phyloP scores from a whole-genome alignment of 1,140 invertebrate genomes.

The Drosophila funebris region DNA sequence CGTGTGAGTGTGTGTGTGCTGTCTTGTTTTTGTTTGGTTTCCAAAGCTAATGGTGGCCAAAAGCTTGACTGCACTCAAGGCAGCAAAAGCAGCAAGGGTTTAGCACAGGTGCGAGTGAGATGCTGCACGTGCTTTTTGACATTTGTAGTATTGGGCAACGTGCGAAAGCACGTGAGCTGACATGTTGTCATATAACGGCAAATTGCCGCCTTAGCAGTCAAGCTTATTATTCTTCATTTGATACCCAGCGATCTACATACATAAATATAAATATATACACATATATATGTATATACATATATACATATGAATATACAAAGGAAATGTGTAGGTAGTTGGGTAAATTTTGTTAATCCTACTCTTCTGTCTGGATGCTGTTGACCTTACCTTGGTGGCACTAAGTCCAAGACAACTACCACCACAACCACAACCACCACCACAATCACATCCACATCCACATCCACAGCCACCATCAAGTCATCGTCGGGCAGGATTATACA shows the following conservation, averaged over 20 bases:
- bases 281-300: neutral
- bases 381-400: slow-evolving; percentile 29
- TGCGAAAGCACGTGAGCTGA: slow-evolving; percentile 32
- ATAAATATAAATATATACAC: neutral
- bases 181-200: slow-evolving; percentile 4
- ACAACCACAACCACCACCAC: neutral
- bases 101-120: slow-evolving; percentile 42
- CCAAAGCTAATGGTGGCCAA: slow-evolving; percentile 42
- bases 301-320: neutral
- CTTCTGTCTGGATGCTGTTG: slow-evolving; percentile 31
- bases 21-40: slow-evolving; percentile 51
- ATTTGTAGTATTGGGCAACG: slow-evolving; percentile 47
- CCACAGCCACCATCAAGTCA: slow-evolving; percentile 7
- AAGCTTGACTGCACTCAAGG: slow-evolving; percentile 39
- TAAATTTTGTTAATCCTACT: slow-evolving; percentile 14
- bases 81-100: neutral
- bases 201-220: slow-evolving; percentile 26
- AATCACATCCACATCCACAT: neutral
- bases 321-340: neutral
- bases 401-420: neutral
- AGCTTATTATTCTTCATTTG: slow-evolving; percentile 17
- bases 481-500: slow-evolving; percentile 33
- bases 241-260: neutral
- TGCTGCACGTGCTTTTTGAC: slow-evolving; percentile 39
- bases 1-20: neutral